phyloP scores from a whole-genome alignment of 2,888 invertebrate species.

The Trachelus tabidus region DNA sequence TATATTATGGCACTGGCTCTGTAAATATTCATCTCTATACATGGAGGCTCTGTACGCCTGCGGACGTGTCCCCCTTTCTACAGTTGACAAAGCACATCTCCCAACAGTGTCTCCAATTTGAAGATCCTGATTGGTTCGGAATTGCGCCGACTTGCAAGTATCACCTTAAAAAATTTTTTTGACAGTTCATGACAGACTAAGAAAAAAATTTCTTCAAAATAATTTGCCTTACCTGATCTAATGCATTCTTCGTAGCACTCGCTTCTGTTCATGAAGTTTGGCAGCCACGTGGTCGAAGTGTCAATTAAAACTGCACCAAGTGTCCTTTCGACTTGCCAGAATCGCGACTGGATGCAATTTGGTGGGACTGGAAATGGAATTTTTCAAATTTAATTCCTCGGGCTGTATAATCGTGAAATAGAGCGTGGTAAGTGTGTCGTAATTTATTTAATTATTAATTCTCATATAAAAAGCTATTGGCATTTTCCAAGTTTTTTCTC shows the following conservation, averaged over 20 bases:
- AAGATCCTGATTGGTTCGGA: slow-evolving; percentile 50
- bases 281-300: slow-evolving; percentile 72
- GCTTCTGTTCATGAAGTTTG: slow-evolving; percentile 72
- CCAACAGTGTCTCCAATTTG: slow-evolving; percentile 68
- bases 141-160: slow-evolving; percentile 54
- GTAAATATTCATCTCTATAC: slow-evolving; percentile 83
- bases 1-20: slow-evolving; percentile 81
- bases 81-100: slow-evolving; percentile 77
- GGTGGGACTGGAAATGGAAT: slow-evolving; percentile 64
- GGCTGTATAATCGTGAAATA: neutral
- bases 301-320: slow-evolving; percentile 81
- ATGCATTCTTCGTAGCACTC: slow-evolving; percentile 73
- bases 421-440: neutral
- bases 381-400: neutral
- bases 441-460: slow-evolving; percentile 3
- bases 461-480: neutral
- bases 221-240: slow-evolving; percentile 40
- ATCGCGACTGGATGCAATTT: slow-evolving; percentile 69
- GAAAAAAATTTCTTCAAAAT: neutral
- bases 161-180: slow-evolving; percentile 30
- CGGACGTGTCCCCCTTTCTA: slow-evolving; percentile 80
- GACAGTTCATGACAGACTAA: neutral
- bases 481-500: neutral
- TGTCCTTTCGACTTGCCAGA: slow-evolving; percentile 82
- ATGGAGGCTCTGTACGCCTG: slow-evolving; percentile 82